Evolutionary conservation across 2,888 invertebrate genomes (phyloP), one percentile per base, ranked within the genome.

Genomic region (Oxyscelio sp.): DNA sequence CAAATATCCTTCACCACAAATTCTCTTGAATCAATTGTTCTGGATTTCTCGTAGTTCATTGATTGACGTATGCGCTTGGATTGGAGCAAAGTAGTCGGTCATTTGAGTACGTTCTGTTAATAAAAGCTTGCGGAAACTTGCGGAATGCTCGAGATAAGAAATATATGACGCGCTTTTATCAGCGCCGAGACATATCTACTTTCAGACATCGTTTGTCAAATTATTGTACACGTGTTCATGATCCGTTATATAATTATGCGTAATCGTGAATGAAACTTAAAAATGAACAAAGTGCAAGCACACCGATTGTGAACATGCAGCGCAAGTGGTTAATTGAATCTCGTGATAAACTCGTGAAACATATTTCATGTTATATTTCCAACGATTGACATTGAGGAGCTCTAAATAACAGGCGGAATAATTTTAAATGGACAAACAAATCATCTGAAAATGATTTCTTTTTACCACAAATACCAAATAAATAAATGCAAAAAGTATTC

Each of bases 141-240:
- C n/a, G 59, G 71, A 71, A 71, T 71, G 48, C 17, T 5, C 40
- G 40, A 71, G 71, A 71, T 71, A 71, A 59, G 71, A 59, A 71
- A 71, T 19, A 15, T 71, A n/a, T n/a, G 71, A 71, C 48, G 71
- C 58, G 38, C 34, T 58, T 59, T 71, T 71, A 71, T 71, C 59
- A 58, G 38, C n/a, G 11, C 6, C 24, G 43, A 21, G 2, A n/a
- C 48, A 15, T 58, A 21, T 71, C 43, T 58, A 48, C 48, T 71
- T 71, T 13, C 71, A 59, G 38, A 48, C 48, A 34, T 48, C 21
- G 48, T 45, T 48, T 50, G 50, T 59, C 50, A 71, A 71, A 59
- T 38, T 31, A 48, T 56, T 8, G 40, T 22, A 21, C 34, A 50
- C n/a, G 48, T 27, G 22, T 27, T 34, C 17, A 21, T 19, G 50